Conservation (phyloP, 1,140 invertebrate species). For the Lepidurus packardi region DNA sequence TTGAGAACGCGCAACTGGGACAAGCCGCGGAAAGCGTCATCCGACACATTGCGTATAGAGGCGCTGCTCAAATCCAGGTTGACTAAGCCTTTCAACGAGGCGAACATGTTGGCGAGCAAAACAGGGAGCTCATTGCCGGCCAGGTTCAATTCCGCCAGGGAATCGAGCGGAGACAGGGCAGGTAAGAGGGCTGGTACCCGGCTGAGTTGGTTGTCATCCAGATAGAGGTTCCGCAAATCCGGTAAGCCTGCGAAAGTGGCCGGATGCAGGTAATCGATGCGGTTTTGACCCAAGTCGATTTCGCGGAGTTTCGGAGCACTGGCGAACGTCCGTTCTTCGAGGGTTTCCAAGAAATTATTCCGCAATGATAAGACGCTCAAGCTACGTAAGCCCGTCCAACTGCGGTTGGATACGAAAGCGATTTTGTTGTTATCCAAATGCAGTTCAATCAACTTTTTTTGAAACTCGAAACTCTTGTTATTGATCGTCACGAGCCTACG, state of each 20-base stretch:
- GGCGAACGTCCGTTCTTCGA: slow-evolving; percentile 67
- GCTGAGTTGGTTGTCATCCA: slow-evolving; percentile 77
- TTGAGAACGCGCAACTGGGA: slow-evolving; percentile 61
- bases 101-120: slow-evolving; percentile 66
- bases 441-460: slow-evolving; percentile 71
- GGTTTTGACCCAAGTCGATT: slow-evolving; percentile 78
- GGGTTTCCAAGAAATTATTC: slow-evolving; percentile 71
- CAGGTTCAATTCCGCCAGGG: slow-evolving; percentile 70
- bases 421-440: slow-evolving; percentile 80
- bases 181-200: slow-evolving; percentile 53
- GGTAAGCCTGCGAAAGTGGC: slow-evolving; percentile 69
- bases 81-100: slow-evolving; percentile 62
- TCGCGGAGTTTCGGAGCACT: slow-evolving; percentile 69
- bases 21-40: slow-evolving; percentile 66
- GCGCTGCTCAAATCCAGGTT: slow-evolving; percentile 73
- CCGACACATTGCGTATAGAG: slow-evolving; percentile 66
- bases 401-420: slow-evolving; percentile 66
- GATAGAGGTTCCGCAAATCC: slow-evolving; percentile 66
- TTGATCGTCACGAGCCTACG: slow-evolving; percentile 55
- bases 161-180: slow-evolving; percentile 52
- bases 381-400: slow-evolving; percentile 68
- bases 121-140: slow-evolving; percentile 71
- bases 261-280: slow-evolving; percentile 70
- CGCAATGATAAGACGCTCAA: slow-evolving; percentile 71
- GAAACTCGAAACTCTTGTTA: slow-evolving; percentile 66